Evolutionary conservation across 2,797 vertebrate species (phyloP), one percentile per base, ranked within the genome.

Genomic region (Lepus oiostolus): DNA sequence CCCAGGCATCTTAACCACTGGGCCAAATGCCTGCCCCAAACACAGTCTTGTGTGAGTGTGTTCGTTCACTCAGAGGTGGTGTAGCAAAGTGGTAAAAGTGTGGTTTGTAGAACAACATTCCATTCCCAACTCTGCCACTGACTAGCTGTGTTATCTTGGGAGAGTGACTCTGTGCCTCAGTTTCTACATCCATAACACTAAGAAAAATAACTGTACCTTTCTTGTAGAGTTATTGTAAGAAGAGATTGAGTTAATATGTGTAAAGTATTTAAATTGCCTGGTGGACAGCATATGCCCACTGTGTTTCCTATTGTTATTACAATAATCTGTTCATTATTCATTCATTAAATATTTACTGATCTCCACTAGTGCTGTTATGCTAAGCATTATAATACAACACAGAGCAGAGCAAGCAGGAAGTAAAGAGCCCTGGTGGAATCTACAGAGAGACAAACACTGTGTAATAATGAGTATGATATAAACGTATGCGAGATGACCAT

Each of bases 341-440:
- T 52, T 84, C 65, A 79, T 85, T 79, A 72, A 68, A 42, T 65
- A 80, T 65, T 70, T 47, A 70, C 52, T 38, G 28, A 16, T 70
- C 35, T 86, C 81, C 90, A 2, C 42, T 58, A n/a, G 24, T 7
- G 16, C 62, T 81, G 7, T 80, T 63, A 91, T 4, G 28, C 17
- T 30, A 47, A 42, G n/a, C 19, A 19, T 65, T 38, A 60, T 42
- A 85, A 24, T 47, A 85, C 5, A 71, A 17, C 35, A 30, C 2
- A 26, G 38, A 94, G 30, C 35, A 75, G 88, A 94, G 16, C 21
- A 84, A 82, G 42, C 65, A 62, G n/a, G n/a, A 28, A 65, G 62
- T 47, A 81, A 89, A 32, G 4, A 77, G 4, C 9, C 42, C 10
- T 74, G 8, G 1, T 82, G 42, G 47, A 14, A 67, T 62, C 87